These are phyloP conservation scores for Potamarius usumacintae DNA, from an alignment of 2,113 vertebrate species.

Conservation along the genomic window DNA sequence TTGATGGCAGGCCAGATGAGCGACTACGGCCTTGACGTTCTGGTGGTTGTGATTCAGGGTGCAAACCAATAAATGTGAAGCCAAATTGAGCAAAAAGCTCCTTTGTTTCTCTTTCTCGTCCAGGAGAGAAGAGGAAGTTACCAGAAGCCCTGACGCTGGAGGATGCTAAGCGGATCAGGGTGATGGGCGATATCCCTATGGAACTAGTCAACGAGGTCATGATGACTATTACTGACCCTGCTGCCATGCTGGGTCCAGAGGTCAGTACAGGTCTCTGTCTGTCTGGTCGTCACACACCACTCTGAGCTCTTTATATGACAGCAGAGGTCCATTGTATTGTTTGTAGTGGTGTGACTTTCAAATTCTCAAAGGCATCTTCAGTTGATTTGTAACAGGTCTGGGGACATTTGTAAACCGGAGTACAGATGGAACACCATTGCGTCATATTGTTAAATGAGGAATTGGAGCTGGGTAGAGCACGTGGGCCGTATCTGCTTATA, in stretches of 20 bases:
- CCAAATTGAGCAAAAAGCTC: not conserved
- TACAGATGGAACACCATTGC: not conserved
- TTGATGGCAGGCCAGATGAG: too few relatives aligned
- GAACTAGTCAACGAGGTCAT: slow-evolving; percentile 98
- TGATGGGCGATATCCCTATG: slow-evolving; percentile 99
- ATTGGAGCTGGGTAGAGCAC: not conserved
- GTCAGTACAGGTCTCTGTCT: slow-evolving; percentile 54
- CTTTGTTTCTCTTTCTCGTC: not conserved
- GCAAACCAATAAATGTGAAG: not conserved
- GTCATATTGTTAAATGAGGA: not conserved
- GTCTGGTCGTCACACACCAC: not conserved
- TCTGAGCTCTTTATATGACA: not conserved
- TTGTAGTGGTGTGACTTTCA: not conserved
- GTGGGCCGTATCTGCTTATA: not conserved
- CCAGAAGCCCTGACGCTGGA: slow-evolving; percentile 91
- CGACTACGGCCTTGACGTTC: too few relatives aligned
- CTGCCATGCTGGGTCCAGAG: slow-evolving; percentile 97
- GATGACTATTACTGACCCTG: slow-evolving; percentile 96
- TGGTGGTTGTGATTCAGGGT: not conserved
- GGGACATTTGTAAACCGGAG: not conserved
- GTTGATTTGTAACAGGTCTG: not conserved
- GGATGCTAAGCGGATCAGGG: slow-evolving; percentile 93
- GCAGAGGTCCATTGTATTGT: not conserved
- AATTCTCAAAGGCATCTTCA: not conserved
- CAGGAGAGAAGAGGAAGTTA: slow-evolving; percentile 95